phyloP scores from a whole-genome alignment of 2,797 vertebrate genomes.

The Fistularia commersonii region DNA sequence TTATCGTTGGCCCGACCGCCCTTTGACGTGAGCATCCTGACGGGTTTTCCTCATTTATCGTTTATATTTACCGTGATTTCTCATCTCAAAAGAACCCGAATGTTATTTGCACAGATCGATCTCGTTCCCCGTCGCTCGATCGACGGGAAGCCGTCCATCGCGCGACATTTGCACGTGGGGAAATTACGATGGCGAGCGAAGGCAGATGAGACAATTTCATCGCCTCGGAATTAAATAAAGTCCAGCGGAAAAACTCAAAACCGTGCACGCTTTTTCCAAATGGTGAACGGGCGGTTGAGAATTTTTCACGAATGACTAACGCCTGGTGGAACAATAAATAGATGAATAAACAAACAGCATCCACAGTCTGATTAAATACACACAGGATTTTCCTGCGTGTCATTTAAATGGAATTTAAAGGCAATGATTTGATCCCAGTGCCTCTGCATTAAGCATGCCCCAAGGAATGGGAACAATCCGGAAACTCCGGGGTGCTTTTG shows the following conservation, averaged over 20 bases:
- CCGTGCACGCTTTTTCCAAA: slow-evolving; percentile 7
- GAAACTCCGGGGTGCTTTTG: slow-evolving; percentile 2
- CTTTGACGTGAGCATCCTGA: too few species aligned
- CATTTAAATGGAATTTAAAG: slow-evolving; percentile 38
- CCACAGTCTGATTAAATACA: slow-evolving; percentile 27
- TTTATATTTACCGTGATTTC: too few species aligned
- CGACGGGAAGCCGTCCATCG: too few species aligned
- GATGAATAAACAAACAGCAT: slow-evolving; percentile 19
- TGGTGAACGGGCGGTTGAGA: slow-evolving; percentile 26
- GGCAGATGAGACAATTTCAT: slow-evolving; percentile 48
- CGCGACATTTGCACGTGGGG: slow-evolving; percentile 15
- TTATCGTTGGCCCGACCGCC: not conserved
- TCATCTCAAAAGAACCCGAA: too few species aligned
- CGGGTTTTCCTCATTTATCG: too few species aligned
- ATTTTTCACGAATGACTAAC: too few species aligned
- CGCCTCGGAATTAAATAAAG: slow-evolving; percentile 59
- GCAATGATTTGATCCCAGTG: slow-evolving; percentile 22
- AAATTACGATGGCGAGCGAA: slow-evolving; percentile 55
- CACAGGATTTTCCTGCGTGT: slow-evolving; percentile 19
- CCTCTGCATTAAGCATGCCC: slow-evolving; percentile 44
- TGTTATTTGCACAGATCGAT: too few species aligned
- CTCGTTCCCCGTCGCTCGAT: too few species aligned
- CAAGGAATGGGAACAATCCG: slow-evolving; percentile 14
- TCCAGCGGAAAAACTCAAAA: slow-evolving; percentile 22
- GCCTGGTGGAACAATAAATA: slow-evolving; percentile 24